phyloP scores from a whole-genome alignment of 2,797 vertebrate genomes.

The Pelobates cultripes region DNA sequence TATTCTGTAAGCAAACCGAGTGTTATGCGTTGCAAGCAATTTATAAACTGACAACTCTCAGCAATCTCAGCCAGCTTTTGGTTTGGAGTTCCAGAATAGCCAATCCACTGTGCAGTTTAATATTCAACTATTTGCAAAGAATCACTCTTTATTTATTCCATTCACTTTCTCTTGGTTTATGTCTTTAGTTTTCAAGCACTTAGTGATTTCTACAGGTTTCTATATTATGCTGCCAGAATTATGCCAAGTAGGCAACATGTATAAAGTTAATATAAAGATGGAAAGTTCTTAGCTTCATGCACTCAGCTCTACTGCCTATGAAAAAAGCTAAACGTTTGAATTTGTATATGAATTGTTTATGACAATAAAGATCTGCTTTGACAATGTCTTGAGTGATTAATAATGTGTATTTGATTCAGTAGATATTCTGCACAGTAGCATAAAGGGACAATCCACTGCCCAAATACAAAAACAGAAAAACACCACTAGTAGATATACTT shows the following conservation, averaged over 20 bases:
- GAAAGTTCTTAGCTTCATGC: background rate
- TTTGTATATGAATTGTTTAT: conserved; percentile 24
- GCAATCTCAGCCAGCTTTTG: background rate
- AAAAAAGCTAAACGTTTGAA: background rate
- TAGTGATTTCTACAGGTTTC: background rate
- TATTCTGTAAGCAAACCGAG: background rate
- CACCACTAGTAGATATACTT: too few relatives aligned
- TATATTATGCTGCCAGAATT: background rate
- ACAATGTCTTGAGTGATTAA: background rate
- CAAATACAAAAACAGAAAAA: too few relatives aligned
- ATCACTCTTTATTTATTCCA: background rate
- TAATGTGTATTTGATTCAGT: background rate
- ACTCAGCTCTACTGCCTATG: background rate
- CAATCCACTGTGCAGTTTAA: background rate
- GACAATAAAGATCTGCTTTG: conserved; percentile 16
- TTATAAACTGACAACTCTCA: background rate
- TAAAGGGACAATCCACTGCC: too few relatives aligned
- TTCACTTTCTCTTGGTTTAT: background rate
- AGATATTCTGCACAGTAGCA: too few relatives aligned
- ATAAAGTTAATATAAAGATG: background rate
- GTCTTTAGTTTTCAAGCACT: background rate
- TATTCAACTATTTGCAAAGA: background rate
- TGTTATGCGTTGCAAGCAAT: background rate
- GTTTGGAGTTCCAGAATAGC: background rate
- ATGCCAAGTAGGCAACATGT: background rate